Base-by-base conservation (phyloP, 2,797 vertebrate genomes). In the Australoheros facetus region DNA sequence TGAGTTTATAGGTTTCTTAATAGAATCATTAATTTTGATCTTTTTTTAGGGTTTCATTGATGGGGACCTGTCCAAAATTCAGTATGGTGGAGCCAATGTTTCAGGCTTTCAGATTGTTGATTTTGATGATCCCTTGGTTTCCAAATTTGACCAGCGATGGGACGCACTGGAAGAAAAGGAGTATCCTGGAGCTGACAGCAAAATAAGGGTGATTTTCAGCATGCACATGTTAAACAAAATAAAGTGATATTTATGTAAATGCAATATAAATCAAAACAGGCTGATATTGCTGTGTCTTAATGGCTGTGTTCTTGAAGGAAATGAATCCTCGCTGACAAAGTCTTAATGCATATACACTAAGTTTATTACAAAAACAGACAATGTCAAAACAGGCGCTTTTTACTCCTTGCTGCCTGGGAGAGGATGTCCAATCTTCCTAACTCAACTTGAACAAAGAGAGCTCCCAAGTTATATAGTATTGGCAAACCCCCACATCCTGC, bases 21-120 rank as follows among this genome's bases (percentile, higher is more conserved):
- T 1, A 11, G 26, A 37, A 42, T 39, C 45, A 45, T 56, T 5
- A 0, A 14, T 62, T 66, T 1, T 30, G 56, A 34, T 78, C 23
- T n/a, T 5, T 2, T 94, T 90, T 58, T 85, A 99, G 98, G 98
- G 98, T 73, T 99, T 99, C 91, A 96, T 98, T 60, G 98, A 99
- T 84, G 98, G 98, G 79, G 98, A 99, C 87, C 91, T 99, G 64
- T 96, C 98, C 84, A 99, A 99, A 95, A 99, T 99, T 93, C 98
- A 99, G 81, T 99, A 99, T 81, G 98, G 98, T 58, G 98, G 98
- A 71, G 98, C 98, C 76, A 99, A 99, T 1, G 98, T 99, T 71
- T 99, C 98, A 23, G 98, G 98, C 87, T 99, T 99, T 95, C 98
- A 99, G 93, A 99, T 99, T 32, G 98, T 99, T 60, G 98, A 99